Conservation (phyloP, 2,113 vertebrate species). For the Aplodontia rufa region DNA sequence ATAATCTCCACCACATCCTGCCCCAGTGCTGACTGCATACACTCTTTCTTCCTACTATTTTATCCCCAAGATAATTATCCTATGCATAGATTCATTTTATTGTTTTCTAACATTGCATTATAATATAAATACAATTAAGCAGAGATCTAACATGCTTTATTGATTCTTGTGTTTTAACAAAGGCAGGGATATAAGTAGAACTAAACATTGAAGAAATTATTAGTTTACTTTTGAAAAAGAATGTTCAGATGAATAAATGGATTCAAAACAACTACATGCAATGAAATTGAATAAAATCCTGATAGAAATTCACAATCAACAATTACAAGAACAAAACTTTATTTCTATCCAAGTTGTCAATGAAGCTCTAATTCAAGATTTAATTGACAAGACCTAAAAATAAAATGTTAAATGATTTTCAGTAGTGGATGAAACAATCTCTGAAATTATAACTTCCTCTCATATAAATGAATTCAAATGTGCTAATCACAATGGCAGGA, state of each 20-base stretch:
- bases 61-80: background rate
- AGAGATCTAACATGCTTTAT: background rate
- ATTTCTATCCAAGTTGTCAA: background rate
- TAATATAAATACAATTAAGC: background rate
- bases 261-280: background rate
- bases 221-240: too few relatives aligned
- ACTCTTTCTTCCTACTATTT: background rate
- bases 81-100: rapidly evolving
- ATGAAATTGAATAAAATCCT: background rate
- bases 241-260: background rate
- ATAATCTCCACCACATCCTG: background rate
- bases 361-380: background rate
- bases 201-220: background rate
- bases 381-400: background rate
- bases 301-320: background rate
- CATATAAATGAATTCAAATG: background rate
- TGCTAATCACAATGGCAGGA: background rate
- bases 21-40: background rate
- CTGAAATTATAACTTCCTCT: background rate
- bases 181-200: background rate
- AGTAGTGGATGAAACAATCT: background rate
- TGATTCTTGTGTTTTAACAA: background rate
- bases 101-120: background rate
- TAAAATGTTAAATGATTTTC: background rate
- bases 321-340: background rate